Evolutionary conservation across 2,888 invertebrate genomes (phyloP).

Genomic region (Drosophila peninsularis): DNA sequence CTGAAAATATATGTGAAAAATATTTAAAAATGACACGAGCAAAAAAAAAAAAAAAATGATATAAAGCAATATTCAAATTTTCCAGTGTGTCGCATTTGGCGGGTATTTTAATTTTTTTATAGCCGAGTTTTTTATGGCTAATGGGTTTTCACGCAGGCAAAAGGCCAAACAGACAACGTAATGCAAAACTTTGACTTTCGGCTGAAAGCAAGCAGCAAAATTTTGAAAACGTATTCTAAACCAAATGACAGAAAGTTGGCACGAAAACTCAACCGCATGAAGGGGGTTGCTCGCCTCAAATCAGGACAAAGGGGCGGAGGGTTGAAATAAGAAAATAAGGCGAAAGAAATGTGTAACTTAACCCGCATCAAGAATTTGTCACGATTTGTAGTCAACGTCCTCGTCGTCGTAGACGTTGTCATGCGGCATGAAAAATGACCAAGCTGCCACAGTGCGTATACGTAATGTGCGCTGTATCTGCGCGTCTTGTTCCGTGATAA

Average conservation of each 20-base stretch:
- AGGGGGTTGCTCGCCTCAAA: not conserved
- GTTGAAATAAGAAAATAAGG: conserved; percentile 26
- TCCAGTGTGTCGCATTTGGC: conserved; percentile 19
- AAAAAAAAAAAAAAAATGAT: not conserved
- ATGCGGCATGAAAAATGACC: conserved; percentile 75
- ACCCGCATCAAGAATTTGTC: conserved; percentile 78
- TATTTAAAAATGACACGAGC: conserved; percentile 49
- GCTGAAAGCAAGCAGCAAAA: conserved; percentile 48
- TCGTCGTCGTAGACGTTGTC: conserved; percentile 23
- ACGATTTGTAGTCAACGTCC: conserved; percentile 76
- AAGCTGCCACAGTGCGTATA: conserved; percentile 67
- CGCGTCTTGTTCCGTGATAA: conserved; percentile 59
- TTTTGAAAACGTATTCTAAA: conserved; percentile 57
- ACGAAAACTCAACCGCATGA: conserved; percentile 3
- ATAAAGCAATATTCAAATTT: conserved; percentile 14
- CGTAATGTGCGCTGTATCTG: conserved; percentile 55
- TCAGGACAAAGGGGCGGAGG: not conserved
- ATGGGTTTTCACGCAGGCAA: conserved; percentile 54
- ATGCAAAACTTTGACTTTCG: conserved; percentile 42
- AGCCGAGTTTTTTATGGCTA: conserved; percentile 53
- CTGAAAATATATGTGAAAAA: conserved; percentile 46
- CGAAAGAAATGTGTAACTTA: conserved; percentile 70
- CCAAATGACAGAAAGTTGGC: conserved; percentile 63
- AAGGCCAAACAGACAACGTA: conserved; percentile 53
- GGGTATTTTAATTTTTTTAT: conserved; percentile 30